These are phyloP conservation scores for Heliconius hewitsoni DNA, from an alignment of 1,140 invertebrate genomes.

Conservation along the genomic window DNA sequence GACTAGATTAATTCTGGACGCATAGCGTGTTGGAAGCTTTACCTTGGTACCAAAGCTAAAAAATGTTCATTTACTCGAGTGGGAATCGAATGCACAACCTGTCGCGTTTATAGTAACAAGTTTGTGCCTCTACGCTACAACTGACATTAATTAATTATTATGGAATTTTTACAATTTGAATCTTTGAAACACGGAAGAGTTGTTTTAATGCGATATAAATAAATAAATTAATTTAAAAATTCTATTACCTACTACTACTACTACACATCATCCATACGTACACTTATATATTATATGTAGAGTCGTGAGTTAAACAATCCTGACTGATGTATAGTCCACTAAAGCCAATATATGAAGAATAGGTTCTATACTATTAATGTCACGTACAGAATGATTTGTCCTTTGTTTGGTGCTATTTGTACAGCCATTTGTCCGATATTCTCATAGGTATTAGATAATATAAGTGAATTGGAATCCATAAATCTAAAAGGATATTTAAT, in stretches of 20 bases:
- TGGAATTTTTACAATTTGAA: too few relatives aligned
- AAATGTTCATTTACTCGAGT: too few relatives aligned
- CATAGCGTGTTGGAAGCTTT: too few relatives aligned
- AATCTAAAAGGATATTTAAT: neutral
- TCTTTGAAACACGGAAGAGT: neutral
- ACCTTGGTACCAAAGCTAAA: too few relatives aligned
- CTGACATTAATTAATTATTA: too few relatives aligned
- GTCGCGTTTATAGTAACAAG: too few relatives aligned
- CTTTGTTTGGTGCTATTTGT: slow-evolving; percentile 52
- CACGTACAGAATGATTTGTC: slow-evolving; percentile 55
- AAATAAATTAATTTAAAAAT: neutral
- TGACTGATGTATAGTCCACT: slow-evolving; percentile 56
- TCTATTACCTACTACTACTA: neutral
- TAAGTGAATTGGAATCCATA: neutral
- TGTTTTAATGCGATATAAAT: neutral
- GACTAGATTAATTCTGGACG: too few relatives aligned
- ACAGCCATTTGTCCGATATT: slow-evolving; percentile 53
- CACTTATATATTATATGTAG: slow-evolving; percentile 12
- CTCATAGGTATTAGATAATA: neutral
- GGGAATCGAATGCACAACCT: too few relatives aligned
- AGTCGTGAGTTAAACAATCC: slow-evolving; percentile 33
- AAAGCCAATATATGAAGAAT: slow-evolving; percentile 62
- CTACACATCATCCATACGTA: neutral
- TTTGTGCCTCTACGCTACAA: too few relatives aligned
- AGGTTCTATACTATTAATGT: slow-evolving; percentile 61